Conservation (phyloP, 2,888 invertebrate species). For the Eurytoma californica region DNA sequence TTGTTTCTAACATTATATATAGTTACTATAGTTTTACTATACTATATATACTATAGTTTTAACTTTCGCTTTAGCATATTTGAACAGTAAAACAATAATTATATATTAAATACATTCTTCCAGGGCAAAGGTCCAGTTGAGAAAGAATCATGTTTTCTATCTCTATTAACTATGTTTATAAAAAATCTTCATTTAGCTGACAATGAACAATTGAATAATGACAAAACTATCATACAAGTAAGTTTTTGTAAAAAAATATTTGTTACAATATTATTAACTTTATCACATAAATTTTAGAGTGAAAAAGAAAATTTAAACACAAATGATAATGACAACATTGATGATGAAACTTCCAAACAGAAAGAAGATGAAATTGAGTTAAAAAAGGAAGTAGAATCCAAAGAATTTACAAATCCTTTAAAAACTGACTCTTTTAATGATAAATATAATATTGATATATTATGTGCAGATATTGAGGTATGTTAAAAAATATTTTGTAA, state of each 20-base stretch:
- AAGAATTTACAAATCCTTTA: conserved; percentile 6
- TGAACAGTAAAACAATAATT: neutral
- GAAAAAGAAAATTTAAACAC: conserved; percentile 7
- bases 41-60: no score
- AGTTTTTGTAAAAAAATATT: conserved; percentile 30
- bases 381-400: neutral
- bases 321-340: neutral
- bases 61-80: no score
- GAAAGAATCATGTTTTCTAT: conserved; percentile 61
- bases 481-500: neutral
- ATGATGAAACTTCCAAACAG: neutral
- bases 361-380: neutral
- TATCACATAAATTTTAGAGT: neutral
- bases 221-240: conserved; percentile 12
- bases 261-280: neutral
- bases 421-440: neutral
- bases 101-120: conserved; percentile 19
- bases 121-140: conserved; percentile 64
- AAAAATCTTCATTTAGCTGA: conserved; percentile 55
- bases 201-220: neutral
- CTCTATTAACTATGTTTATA: conserved; percentile 62
- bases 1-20: conserved; percentile 12
- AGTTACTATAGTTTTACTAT: no score
- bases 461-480: conserved; percentile 35
- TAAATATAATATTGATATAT: conserved; percentile 42